A percentile compares a stretch with the other conserved stretches of the same genome.
phyloP scores from a whole-genome alignment of 2,797 vertebrate species.

The Molossus molossus region DNA sequence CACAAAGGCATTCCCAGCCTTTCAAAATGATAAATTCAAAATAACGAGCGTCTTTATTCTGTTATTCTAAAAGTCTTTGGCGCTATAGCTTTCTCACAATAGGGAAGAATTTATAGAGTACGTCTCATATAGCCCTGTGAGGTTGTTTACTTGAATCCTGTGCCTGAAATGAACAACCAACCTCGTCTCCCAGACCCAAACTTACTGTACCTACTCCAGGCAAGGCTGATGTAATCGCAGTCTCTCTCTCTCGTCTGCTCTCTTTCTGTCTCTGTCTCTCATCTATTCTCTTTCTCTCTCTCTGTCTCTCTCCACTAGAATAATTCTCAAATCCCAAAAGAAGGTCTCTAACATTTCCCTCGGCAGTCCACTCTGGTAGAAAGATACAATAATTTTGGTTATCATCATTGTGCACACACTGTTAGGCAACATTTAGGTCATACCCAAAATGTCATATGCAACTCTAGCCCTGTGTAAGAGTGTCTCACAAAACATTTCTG shows the following conservation, averaged over 20 bases:
- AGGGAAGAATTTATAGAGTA: constrained; percentile 42
- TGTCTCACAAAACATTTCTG: constrained; percentile 29
- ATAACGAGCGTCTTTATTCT: constrained; percentile 10
- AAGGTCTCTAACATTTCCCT: neutral
- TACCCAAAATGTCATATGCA: neutral
- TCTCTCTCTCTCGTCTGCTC: neutral
- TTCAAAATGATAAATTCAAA: constrained; percentile 57
- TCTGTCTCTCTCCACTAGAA: neutral
- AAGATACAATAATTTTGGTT: constrained; percentile 1
- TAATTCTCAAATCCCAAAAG: constrained; percentile 50
- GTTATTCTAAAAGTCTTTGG: constrained; percentile 43
- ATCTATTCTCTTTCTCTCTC: neutral
- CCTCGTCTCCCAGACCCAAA: constrained; percentile 8
- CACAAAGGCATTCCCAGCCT: neutral
- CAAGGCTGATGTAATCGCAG: neutral
- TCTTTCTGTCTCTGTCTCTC: neutral
- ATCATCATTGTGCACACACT: neutral
- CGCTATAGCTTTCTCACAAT: neutral
- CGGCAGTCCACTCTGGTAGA: neutral
- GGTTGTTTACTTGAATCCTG: neutral
- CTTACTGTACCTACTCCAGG: neutral
- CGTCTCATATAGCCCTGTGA: neutral
- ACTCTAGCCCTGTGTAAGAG: neutral
- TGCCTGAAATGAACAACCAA: neutral
- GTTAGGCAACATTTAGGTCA: constrained; percentile 22